Evolutionary conservation across 2,113 vertebrate species (phyloP).

Genomic region (Haemorhous mexicanus): DNA sequence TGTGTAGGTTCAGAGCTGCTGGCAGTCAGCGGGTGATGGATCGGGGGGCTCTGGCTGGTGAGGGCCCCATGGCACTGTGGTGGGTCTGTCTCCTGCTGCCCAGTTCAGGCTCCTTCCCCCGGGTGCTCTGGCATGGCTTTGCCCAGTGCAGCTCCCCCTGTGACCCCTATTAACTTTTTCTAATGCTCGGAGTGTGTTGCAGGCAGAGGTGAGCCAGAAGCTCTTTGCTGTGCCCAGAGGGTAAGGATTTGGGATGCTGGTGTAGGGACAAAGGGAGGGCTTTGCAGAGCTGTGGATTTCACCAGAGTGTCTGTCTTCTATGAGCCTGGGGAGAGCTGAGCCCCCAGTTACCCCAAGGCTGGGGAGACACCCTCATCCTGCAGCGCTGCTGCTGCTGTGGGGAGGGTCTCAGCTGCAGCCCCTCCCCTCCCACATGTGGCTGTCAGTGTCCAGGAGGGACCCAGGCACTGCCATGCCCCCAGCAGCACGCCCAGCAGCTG

Average conservation of each 20-base stretch:
- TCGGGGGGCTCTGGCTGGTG: not conserved
- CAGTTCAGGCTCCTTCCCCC: accelerated
- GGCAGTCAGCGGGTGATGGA: not conserved
- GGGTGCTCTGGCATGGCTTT: accelerated
- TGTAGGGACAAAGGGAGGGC: not conserved
- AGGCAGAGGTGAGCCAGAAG: not conserved
- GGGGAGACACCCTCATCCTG: not conserved
- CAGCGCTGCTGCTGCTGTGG: not conserved
- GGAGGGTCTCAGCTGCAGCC: not conserved
- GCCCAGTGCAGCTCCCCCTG: accelerated
- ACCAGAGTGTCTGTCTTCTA: not conserved
- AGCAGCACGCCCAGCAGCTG: accelerated
- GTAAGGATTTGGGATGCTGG: not conserved
- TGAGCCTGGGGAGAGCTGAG: not conserved
- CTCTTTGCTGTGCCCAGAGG: not conserved
- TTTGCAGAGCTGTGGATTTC: not conserved
- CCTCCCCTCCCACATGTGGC: not conserved
- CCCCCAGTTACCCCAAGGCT: accelerated
- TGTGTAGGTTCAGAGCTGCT: not conserved
- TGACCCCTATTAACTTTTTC: not conserved
- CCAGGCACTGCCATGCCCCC: accelerated
- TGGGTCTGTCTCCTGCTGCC: not conserved
- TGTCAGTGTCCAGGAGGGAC: accelerated
- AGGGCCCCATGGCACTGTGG: accelerated
- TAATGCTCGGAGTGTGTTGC: not conserved